phyloP scores from a whole-genome alignment of 2,888 invertebrate genomes.

The Drosophila antonietae region DNA sequence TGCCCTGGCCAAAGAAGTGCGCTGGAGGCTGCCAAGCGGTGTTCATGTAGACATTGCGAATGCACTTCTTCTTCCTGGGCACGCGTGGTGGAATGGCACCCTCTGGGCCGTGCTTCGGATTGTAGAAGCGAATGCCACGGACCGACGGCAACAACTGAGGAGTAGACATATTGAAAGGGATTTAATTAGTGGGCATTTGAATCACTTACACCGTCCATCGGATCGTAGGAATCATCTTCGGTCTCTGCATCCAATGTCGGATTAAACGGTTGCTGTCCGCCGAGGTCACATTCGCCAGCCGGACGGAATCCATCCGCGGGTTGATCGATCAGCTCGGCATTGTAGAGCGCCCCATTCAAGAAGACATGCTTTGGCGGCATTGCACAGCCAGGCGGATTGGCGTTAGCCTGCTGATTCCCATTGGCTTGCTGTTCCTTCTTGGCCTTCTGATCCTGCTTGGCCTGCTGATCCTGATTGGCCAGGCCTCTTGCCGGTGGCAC shows the following conservation, averaged over 20 bases:
- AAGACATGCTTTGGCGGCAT: conserved; percentile 15
- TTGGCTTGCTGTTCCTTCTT: background rate
- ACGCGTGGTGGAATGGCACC: conserved; percentile 7
- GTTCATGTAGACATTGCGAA: background rate
- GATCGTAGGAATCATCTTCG: conserved; percentile 16
- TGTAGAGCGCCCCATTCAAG: conserved; percentile 28
- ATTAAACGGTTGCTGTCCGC: background rate
- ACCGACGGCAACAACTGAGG: conserved; percentile 9
- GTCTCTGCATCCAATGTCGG: background rate
- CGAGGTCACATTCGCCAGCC: background rate
- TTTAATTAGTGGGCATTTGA: background rate
- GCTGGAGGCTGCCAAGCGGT: background rate
- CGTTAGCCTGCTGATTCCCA: background rate
- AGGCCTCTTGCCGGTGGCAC: background rate
- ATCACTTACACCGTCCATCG: conserved; percentile 18
- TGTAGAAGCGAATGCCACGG: conserved; percentile 35
- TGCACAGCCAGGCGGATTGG: too few relatives aligned
- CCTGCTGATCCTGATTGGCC: too few relatives aligned
- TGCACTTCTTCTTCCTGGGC: background rate
- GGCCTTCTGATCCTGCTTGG: background rate
- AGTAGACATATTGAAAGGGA: too few relatives aligned
- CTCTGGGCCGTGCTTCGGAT: conserved; percentile 27
- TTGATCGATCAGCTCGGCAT: conserved; percentile 6
- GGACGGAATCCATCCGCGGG: background rate
- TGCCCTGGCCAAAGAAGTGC: background rate